Evolutionary conservation across 2,797 vertebrate genomes (phyloP).

Genomic region (Poliocrania exsul): DNA sequence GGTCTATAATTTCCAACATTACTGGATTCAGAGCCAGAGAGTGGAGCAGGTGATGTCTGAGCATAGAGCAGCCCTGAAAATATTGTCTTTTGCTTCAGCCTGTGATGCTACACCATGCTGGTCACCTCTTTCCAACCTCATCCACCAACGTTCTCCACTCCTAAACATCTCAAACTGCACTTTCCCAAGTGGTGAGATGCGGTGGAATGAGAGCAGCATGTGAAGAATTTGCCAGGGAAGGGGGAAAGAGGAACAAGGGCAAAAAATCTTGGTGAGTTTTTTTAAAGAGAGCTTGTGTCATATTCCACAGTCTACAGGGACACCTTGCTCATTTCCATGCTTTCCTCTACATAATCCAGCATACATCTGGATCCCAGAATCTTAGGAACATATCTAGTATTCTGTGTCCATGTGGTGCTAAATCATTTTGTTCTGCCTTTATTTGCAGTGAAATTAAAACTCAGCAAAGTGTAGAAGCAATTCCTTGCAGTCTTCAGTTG

Average conservation of each 20-base stretch:
- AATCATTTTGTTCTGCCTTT: background rate
- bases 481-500: background rate
- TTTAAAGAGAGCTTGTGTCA: background rate
- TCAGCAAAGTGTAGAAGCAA: background rate
- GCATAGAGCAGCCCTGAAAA: background rate
- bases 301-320: background rate
- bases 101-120: background rate
- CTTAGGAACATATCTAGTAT: background rate
- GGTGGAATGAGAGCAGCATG: background rate
- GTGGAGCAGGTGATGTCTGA: background rate
- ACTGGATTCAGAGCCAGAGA: background rate
- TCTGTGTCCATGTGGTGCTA: background rate
- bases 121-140: background rate
- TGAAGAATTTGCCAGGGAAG: rapidly evolving
- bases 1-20: background rate
- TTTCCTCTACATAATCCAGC: background rate
- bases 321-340: background rate
- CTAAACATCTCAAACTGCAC: background rate
- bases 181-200: background rate
- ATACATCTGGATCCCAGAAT: background rate
- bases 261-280: background rate
- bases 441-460: slow-evolving; percentile 21
- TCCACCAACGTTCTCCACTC: background rate
- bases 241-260: background rate
- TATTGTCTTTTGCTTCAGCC: background rate